Evolutionary conservation across 2,888 invertebrate genomes (phyloP), one percentile per base, ranked within the genome.

Genomic region (Pocota personata): DNA sequence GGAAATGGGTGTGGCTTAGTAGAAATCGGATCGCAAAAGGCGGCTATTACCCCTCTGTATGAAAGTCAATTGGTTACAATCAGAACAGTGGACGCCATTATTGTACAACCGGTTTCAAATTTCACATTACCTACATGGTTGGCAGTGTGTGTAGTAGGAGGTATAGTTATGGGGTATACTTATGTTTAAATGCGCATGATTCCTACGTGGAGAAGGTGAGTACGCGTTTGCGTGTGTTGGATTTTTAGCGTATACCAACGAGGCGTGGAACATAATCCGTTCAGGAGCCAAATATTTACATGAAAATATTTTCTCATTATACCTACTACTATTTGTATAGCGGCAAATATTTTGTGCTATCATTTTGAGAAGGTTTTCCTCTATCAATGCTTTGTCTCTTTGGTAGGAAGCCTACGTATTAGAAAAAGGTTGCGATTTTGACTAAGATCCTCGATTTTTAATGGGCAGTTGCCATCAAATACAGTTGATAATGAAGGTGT

Each of bases 31-130:
- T 50, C 7, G 16, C 1, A 1, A 1, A 8, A 50, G 86, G 86
- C 86, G 86, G 19, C 0, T 19, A 1, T 46, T 67, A 27, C 37
- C 71, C 69, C 86, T 75, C 30, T 67, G 14, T 55, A 66, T 69
- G 80, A 14, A 66, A 66, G 79, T 60, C 76, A 80, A 86, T 86
- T 86, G 80, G 86, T 60, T 55, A 48, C 40, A 76, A 80, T 21
- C 86, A 76, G 80, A 62, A 72, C 66, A 55, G 19, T 32, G 12
- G 80, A 66, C 86, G 86, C 86, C 86, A 86, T 86, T 86, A 86
- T 77, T 62, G 12, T 52, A 37, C 75, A 79, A 84, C 79, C 84
- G 84, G n/a, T 84, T 79, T 84, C 79, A 30, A 14, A 52, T 82
- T 76, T 67, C 75, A 30, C 8, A 27, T 48, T 30, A 2, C 2